These are phyloP conservation scores for Corythornis madagascariensis DNA, from an alignment of 2,113 vertebrate genomes.

Conservation along the genomic window DNA sequence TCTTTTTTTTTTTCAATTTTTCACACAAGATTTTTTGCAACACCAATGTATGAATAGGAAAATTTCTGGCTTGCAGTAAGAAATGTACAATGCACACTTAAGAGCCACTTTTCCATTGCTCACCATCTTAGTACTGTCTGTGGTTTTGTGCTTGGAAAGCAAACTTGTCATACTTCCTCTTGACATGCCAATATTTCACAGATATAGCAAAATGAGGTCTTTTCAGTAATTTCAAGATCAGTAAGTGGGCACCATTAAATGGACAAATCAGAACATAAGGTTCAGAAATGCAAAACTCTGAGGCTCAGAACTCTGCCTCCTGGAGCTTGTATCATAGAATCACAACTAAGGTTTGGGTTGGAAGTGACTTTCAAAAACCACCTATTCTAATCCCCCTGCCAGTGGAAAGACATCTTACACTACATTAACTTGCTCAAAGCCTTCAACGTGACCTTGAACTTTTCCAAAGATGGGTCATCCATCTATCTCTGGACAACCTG, in stretches of 20 bases:
- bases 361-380: neutral
- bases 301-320: neutral
- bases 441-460: neutral
- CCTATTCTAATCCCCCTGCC: accelerated
- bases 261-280: neutral
- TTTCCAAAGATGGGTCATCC: neutral
- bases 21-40: neutral
- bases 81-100: neutral
- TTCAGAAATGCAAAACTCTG: neutral
- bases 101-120: neutral
- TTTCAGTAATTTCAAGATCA: neutral
- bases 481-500: neutral
- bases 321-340: neutral
- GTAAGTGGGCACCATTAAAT: neutral
- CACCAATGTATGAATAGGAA: neutral
- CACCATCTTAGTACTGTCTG: neutral
- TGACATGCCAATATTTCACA: neutral
- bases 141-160: neutral
- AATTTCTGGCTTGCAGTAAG: neutral
- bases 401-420: neutral
- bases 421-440: neutral
- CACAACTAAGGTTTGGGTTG: neutral
- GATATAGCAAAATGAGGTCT: neutral
- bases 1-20: neutral
- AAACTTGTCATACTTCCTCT: neutral